phyloP scores from a whole-genome alignment of 2,113 vertebrate genomes.

The Neotragus pygmaeus region DNA sequence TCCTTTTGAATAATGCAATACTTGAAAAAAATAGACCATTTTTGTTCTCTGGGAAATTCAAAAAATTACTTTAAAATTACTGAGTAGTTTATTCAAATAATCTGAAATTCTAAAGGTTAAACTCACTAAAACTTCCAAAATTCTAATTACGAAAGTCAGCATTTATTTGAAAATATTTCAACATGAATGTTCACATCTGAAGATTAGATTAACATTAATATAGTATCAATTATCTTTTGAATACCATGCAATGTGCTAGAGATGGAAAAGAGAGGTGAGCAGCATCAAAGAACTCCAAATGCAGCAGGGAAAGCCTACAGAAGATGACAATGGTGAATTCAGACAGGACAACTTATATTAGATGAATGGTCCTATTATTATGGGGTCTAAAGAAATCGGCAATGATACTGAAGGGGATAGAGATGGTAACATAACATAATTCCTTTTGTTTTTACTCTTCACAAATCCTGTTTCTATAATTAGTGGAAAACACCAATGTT shows the following conservation, averaged over 20 bases:
- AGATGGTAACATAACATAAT: not conserved
- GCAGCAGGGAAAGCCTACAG: not conserved
- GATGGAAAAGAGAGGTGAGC: not conserved
- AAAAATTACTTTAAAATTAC: not conserved
- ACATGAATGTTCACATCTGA: not conserved
- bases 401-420: not conserved
- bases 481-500: not conserved
- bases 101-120: not conserved
- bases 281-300: not conserved
- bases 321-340: not conserved
- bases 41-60: not conserved
- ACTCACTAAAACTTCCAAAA: not conserved
- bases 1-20: not conserved
- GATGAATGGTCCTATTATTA: not conserved
- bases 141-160: not conserved
- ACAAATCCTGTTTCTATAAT: not conserved
- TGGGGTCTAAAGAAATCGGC: not conserved
- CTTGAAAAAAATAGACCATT: not conserved
- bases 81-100: not conserved
- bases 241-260: not conserved
- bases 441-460: not conserved
- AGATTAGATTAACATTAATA: not conserved
- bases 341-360: not conserved
- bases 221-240: not conserved
- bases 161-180: not conserved